Evolutionary conservation across 2,113 vertebrate genomes (phyloP).

Genomic region (Synodontis membranacea): DNA sequence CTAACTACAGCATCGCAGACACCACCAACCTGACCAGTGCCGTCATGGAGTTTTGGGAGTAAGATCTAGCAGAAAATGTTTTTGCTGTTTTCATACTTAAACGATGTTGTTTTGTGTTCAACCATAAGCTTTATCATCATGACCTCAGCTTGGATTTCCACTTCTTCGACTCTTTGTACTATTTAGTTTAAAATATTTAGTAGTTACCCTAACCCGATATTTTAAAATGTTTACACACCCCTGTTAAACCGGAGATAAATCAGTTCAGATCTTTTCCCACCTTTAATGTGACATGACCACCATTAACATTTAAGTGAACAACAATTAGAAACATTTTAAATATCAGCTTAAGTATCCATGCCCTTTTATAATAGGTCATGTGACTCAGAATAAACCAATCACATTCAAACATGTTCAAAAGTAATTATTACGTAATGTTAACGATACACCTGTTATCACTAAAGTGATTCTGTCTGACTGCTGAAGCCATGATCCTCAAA

Average conservation of each 20-base stretch:
- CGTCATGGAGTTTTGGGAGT: constrained; percentile 98
- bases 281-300: neutral
- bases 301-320: neutral
- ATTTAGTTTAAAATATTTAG: neutral
- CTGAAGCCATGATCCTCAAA: neutral
- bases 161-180: neutral
- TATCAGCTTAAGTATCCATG: neutral
- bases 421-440: neutral
- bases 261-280: neutral
- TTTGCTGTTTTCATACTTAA: neutral
- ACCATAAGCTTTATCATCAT: neutral
- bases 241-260: neutral
- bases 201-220: neutral
- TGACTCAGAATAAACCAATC: neutral
- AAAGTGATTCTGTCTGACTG: neutral
- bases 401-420: neutral
- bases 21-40: constrained; percentile 94
- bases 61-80: constrained; percentile 66
- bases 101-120: neutral
- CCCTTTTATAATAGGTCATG: neutral
- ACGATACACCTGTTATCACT: no score
- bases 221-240: neutral
- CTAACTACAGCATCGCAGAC: constrained; percentile 87
- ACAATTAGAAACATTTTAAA: neutral
- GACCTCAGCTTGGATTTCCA: neutral